These are phyloP conservation scores for Capromys pilorides DNA, from an alignment of 2,797 vertebrate genomes.

Conservation along the genomic window DNA sequence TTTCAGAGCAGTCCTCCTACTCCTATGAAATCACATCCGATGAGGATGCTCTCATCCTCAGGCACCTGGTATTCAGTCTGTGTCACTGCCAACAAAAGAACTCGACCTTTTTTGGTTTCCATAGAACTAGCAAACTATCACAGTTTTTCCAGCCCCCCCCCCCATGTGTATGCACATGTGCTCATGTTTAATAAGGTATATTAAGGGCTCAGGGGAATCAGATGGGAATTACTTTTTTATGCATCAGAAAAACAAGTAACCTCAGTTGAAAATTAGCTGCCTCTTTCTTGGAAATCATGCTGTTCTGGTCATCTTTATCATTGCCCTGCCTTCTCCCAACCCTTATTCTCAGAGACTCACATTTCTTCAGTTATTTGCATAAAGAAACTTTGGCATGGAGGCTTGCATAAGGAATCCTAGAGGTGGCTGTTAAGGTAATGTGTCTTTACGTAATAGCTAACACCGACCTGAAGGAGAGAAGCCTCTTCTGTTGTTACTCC, in stretches of 20 bases:
- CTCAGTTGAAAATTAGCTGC: not conserved
- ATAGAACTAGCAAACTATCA: not conserved
- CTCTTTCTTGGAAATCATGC: not conserved
- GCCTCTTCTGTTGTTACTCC: not conserved
- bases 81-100: not conserved
- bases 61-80: not conserved
- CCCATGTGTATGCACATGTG: not conserved
- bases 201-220: not conserved
- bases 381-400: not conserved
- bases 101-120: not conserved
- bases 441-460: slow-evolving; percentile 5
- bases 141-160: not conserved
- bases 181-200: not conserved
- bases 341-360: not conserved
- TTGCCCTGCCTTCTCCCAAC: not conserved
- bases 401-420: not conserved
- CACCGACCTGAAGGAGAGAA: not conserved
- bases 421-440: not conserved
- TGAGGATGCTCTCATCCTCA: not conserved
- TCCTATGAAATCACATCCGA: not conserved
- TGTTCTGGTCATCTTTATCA: not conserved
- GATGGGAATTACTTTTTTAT: not conserved
- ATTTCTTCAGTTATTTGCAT: not conserved
- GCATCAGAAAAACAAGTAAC: not conserved
- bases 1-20: not conserved